Conservation (phyloP, 2,113 vertebrate genomes). For the Corvus moneduloides region DNA sequence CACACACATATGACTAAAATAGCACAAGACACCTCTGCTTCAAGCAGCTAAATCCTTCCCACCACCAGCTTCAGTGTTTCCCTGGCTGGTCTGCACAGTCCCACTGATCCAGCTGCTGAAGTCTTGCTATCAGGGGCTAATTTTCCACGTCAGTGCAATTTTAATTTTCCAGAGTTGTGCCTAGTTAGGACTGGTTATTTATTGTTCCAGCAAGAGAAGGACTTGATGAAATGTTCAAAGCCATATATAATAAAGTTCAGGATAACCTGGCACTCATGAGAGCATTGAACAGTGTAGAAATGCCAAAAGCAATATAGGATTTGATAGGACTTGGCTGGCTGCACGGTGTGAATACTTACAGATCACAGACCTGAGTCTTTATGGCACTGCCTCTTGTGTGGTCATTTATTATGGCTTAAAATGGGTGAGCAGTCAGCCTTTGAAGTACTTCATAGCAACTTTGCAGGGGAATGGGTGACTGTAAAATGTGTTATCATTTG, state of each 20-base stretch:
- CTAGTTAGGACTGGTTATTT: conserved; percentile 5
- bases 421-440: not conserved
- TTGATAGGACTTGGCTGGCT: conserved; percentile 15
- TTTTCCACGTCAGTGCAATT: conserved; percentile 1
- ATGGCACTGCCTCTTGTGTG: not conserved
- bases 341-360: not conserved
- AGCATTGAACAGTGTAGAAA: not conserved
- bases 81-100: not conserved
- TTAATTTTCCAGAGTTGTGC: conserved; percentile 5
- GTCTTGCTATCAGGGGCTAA: not conserved
- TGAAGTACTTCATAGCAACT: not conserved
- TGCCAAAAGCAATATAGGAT: conserved; percentile 12
- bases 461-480: not conserved
- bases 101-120: not conserved
- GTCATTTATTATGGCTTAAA: not conserved
- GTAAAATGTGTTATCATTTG: not conserved
- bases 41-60: not conserved
- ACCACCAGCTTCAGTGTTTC: not conserved
- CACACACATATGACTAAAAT: not conserved
- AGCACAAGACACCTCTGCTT: conserved; percentile 12
- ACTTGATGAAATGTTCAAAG: conserved; percentile 8
- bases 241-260: not conserved
- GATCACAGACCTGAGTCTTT: not conserved
- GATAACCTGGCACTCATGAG: not conserved
- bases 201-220: not conserved